Conservation (phyloP, 2,113 vertebrate species). For the Pelodiscus sinensis region DNA sequence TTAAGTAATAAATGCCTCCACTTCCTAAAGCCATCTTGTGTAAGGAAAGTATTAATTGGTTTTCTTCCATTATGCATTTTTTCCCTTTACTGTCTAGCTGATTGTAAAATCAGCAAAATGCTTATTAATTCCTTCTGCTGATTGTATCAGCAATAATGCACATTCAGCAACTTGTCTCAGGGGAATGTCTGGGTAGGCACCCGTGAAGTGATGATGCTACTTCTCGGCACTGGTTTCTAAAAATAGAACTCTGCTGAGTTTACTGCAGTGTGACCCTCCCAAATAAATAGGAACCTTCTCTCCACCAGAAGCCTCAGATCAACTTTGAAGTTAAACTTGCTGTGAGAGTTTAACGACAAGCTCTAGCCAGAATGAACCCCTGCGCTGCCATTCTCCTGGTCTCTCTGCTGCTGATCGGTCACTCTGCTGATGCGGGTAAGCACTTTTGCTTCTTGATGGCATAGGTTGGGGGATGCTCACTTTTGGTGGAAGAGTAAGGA, state of each 20-base stretch:
- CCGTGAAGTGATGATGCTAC: not conserved
- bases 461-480: not conserved
- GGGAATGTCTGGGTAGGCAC: not conserved
- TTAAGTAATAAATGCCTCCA: too few species aligned
- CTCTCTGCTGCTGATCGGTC: not conserved
- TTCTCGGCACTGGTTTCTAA: not conserved
- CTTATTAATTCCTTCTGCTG: not conserved
- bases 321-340: rapidly evolving
- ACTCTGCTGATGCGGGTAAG: not conserved
- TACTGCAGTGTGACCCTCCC: not conserved
- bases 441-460: not conserved
- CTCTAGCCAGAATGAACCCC: not conserved
- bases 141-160: not conserved
- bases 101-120: not conserved
- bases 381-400: constrained; percentile 5
- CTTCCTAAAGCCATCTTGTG: not conserved
- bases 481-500: not conserved
- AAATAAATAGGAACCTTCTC: constrained; percentile 24
- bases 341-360: rapidly evolving
- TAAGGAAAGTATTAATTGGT: not conserved
- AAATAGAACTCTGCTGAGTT: not conserved
- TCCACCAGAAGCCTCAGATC: rapidly evolving
- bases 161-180: not conserved
- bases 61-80: not conserved
- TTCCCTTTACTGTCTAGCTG: not conserved